Evolutionary conservation across 2,797 vertebrate genomes (phyloP), one percentile per base, ranked within the genome.

Genomic region (Pteropus rufus): DNA sequence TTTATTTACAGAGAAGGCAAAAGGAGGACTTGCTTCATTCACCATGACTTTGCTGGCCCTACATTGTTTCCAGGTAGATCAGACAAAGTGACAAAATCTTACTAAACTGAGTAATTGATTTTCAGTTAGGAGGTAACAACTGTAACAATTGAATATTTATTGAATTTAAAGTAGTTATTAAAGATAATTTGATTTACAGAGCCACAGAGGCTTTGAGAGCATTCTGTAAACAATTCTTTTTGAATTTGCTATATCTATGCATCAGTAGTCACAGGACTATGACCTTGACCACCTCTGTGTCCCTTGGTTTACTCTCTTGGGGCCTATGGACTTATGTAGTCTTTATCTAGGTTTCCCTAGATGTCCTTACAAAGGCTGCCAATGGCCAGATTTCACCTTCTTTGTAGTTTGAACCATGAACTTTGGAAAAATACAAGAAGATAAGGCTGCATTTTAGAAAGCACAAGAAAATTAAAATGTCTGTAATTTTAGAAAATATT

Each of bases 151-250:
- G 60, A 94, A 96, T 97, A 96, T 95, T 96, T 97, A 96, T 92
- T 96, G 65, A n/a, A 91, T 87, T 95, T 96, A 84, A 96, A 94
- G 70, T 93, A 95, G 21, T 89, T 95, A 84, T 94, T 95, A 94
- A 88, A 91, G 88, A 70, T 95, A 52, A 93, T 88, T 92, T 95
- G 54, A 65, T 70, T 92, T 95, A 72, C 23, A 88, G 85, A 82
- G 26, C 19, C 81, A 93, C n/a, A 73, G n/a, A 93, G 19, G 36
- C 64, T 73, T 96, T 90, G 75, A 85, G 18, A 91, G 6, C 24
- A 81, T 92, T 76, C 46, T 64, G 9, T 85, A 81, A 94, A 64
- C 31, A 97, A 87, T 31, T 94, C 26, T 64, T 86, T 85, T n/a
- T 90, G 41, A 85, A 70, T 81, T 85, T 88, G 11, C 95, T 81